Conservation (phyloP, 2,888 invertebrate species). For the Apodemia mormo region DNA sequence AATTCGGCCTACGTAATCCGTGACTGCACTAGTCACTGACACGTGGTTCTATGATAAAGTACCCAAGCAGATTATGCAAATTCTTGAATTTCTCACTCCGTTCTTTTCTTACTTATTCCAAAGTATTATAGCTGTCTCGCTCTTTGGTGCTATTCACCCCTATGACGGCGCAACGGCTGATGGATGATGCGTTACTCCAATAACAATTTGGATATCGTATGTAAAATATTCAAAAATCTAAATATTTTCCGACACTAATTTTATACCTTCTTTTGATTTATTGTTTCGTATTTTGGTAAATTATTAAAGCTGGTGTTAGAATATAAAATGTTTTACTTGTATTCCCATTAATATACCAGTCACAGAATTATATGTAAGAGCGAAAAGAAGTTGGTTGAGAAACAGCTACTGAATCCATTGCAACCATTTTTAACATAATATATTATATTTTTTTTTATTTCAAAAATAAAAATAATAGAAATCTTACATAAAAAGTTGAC, state of each 20-base stretch:
- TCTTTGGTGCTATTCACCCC: constrained; percentile 64
- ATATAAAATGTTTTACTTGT: no score
- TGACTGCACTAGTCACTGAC: constrained; percentile 80
- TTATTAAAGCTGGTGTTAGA: not conserved
- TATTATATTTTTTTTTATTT: no score
- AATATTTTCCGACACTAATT: constrained; percentile 15
- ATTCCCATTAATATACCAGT: no score
- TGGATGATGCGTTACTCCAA: constrained; percentile 81
- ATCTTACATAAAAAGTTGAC: no score
- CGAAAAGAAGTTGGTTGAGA: no score
- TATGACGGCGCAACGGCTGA: constrained; percentile 69
- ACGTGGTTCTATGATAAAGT: constrained; percentile 82
- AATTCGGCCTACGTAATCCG: constrained; percentile 73
- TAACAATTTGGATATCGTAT: constrained; percentile 79
- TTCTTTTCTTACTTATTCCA: constrained; percentile 51
- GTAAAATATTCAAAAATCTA: constrained; percentile 68
- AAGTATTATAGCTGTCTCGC: constrained; percentile 47
- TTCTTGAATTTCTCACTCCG: constrained; percentile 67
- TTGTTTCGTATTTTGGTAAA: not conserved
- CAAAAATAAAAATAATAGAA: no score
- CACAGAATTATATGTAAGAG: no score
- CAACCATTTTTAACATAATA: no score
- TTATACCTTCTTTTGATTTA: constrained; percentile 3
- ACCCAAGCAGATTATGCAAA: constrained; percentile 80
- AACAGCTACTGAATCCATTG: no score